Base-by-base conservation (phyloP, 2,888 invertebrate genomes). In the Herminia tarsipennalis region DNA sequence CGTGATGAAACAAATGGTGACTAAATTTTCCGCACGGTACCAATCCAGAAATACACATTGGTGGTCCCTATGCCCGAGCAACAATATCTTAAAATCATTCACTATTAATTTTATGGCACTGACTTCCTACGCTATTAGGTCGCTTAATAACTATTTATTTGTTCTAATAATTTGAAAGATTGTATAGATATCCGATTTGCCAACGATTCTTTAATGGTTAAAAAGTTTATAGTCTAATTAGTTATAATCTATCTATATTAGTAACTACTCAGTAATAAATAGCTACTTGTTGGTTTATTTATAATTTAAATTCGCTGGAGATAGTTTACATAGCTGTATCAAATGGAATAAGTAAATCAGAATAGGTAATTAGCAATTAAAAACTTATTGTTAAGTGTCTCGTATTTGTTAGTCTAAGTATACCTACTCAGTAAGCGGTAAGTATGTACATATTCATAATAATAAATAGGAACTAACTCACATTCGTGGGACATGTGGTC, bases 1-100 rank as follows among this genome's bases (percentile, higher is more conserved):
- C 72, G 74, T 66, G 70, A 79, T 78, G 71, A 67, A 73, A 77
- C 73, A 76, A 75, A 79, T 76, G 74, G 76, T 86, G 87, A 88
- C 85, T 88, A 87, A 86, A 82, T 78, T 83, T 89, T 89, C 85
- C 90, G 82, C 90, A 89, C 90, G 88, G 85, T 89, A 89, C 90
- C 78, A 91, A 89, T 89, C 90, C 88, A 81, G 78, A 89, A 91
- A 91, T 90, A 90, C 72, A 72, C 77, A 52, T 69, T 74, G 77
- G 72, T 77, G 76, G 76, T 82, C 81, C 83, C 81, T 73, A 75
- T 68, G 53, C 62, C 64, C 67, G 59, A 70, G 63, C 60, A 67
- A 70, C 57, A 61, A 58, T 68, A 56, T 61, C 53, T 55, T 25
- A 20, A 29, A 30, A 40, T 39, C 50, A 51, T 52, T 51, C 42